These are phyloP conservation scores for Spilosoma lubricipeda DNA, from an alignment of 2,888 invertebrate genomes.

Conservation along the genomic window DNA sequence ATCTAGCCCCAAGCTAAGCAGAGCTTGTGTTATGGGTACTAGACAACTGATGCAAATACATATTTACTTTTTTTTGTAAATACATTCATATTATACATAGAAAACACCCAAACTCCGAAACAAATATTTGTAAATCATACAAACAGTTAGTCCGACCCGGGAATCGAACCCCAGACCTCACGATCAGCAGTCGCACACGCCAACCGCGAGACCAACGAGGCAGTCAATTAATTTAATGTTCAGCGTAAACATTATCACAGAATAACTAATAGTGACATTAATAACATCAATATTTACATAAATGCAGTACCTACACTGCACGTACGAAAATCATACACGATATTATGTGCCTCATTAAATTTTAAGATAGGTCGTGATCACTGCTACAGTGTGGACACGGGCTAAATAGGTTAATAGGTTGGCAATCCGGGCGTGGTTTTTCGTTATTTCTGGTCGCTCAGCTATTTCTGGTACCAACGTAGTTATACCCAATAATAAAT, in stretches of 20 bases:
- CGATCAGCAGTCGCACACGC: no score
- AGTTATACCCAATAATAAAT: conserved; percentile 9
- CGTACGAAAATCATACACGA: neutral
- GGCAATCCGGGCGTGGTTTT: conserved; percentile 42
- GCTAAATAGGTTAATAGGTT: conserved; percentile 48
- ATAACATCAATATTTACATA: neutral
- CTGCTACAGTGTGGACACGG: conserved; percentile 13
- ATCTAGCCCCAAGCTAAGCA: no score
- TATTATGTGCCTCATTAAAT: neutral
- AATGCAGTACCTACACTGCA: neutral
- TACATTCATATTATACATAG: no score
- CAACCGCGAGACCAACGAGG: no score
- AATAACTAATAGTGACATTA: no score
- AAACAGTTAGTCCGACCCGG: no score
- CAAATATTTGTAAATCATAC: no score
- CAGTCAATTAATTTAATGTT: neutral
- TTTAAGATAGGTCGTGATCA: neutral
- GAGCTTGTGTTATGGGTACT: no score
- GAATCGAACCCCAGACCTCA: no score
- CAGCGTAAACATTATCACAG: neutral
- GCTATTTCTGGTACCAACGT: conserved; percentile 42
- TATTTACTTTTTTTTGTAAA: no score
- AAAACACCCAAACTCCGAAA: no score
- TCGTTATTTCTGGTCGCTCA: conserved; percentile 50
- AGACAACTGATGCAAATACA: no score